These are phyloP conservation scores for Steinernema hermaphroditum DNA, from an alignment of 2,888 invertebrate genomes.

Conservation along the genomic window DNA sequence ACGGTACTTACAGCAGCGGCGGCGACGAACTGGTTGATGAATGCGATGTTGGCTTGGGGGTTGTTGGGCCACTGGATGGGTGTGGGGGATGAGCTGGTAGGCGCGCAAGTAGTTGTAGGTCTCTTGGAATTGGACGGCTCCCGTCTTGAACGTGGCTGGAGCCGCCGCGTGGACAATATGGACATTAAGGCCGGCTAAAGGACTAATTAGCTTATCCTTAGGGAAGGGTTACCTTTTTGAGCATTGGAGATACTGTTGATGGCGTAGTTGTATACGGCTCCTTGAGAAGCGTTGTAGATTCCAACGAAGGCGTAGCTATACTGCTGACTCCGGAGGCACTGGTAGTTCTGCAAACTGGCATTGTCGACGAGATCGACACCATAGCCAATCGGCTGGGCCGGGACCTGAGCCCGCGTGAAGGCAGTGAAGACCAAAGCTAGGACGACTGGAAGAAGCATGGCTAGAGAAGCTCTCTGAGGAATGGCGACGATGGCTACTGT, in stretches of 20 bases:
- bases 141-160: not conserved
- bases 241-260: not conserved
- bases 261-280: not conserved
- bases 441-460: not conserved
- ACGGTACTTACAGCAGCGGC: not conserved
- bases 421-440: not conserved
- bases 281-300: not conserved
- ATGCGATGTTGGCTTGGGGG: constrained; percentile 43
- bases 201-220: no score
- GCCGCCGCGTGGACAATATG: not conserved
- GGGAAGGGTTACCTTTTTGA: not conserved
- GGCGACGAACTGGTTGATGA: constrained; percentile 38
- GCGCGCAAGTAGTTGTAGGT: not conserved
- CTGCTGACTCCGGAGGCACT: not conserved
- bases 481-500: no score
- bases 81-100: constrained; percentile 32
- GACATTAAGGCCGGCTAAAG: not conserved
- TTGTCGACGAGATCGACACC: not conserved
- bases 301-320: not conserved
- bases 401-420: not conserved
- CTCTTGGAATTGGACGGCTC: constrained; percentile 7
- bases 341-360: not conserved
- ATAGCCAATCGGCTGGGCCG: not conserved
- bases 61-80: constrained; percentile 51
- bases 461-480: not conserved